Percentiles rank a stretch among this genome's conserved stretches.
phyloP scores from a whole-genome alignment of 2,797 vertebrate genomes.

The Lycodopsis pacificus region DNA sequence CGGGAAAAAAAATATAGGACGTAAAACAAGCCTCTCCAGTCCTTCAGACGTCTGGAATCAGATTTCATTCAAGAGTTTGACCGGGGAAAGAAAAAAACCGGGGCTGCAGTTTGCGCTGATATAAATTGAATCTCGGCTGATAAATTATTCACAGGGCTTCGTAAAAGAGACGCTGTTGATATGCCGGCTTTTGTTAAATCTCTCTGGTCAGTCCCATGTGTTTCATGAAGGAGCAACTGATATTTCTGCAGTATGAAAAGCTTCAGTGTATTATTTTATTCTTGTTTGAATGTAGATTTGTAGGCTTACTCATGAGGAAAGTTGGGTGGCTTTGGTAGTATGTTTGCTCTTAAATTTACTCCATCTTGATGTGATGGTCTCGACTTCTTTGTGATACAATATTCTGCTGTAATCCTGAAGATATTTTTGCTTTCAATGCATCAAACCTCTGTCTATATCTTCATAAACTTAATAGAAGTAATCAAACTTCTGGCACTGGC shows the following conservation, averaged over 20 bases:
- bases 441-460: neutral
- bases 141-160: constrained; percentile 41
- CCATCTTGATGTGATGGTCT: neutral
- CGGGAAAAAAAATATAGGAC: neutral
- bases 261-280: constrained; percentile 3
- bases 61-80: constrained; percentile 21
- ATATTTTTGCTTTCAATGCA: neutral
- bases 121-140: constrained; percentile 24
- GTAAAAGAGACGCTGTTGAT: constrained; percentile 28
- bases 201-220: constrained; percentile 5
- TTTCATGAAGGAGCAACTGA: constrained; percentile 16
- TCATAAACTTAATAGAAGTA: neutral
- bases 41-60: constrained; percentile 6
- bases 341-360: neutral
- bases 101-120: constrained; percentile 23
- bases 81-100: constrained; percentile 24
- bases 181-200: constrained; percentile 19
- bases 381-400: neutral
- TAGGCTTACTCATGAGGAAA: neutral
- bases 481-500: constrained; percentile 3
- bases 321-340: neutral
- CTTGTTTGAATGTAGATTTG: neutral
- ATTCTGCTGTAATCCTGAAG: neutral
- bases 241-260: constrained; percentile 3
- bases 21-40: constrained; percentile 30